phyloP scores from a whole-genome alignment of 2,113 vertebrate species.

The Paraplagusia blochii region DNA sequence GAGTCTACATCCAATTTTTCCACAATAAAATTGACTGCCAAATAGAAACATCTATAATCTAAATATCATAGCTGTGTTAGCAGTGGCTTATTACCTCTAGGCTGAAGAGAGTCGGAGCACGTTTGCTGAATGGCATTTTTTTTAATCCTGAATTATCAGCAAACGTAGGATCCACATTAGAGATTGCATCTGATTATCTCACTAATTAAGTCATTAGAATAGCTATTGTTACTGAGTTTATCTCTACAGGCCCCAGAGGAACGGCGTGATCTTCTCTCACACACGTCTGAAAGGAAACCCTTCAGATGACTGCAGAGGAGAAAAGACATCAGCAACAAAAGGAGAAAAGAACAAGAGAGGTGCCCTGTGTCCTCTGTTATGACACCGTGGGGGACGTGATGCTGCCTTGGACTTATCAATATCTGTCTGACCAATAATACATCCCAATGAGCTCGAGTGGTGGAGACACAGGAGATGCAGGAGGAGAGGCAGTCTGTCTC shows the following conservation, averaged over 20 bases:
- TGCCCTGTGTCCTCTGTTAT: conserved; percentile 35
- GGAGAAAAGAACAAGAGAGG: not conserved
- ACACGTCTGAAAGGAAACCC: conserved; percentile 1
- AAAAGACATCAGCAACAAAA: not conserved
- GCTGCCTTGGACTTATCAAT: not conserved
- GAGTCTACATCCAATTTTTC: no score
- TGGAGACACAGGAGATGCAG: not conserved
- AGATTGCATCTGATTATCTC: conserved; percentile 3
- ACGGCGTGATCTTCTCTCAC: not conserved
- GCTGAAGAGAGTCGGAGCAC: no score
- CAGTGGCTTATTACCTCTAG: no score
- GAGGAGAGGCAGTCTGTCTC: no score
- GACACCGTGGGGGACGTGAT: conserved; percentile 21
- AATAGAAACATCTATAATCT: no score
- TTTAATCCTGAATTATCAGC: not conserved
- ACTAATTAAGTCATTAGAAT: conserved; percentile 1
- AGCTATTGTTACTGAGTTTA: not conserved
- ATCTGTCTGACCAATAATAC: not conserved
- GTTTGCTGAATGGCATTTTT: no score
- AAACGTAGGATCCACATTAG: not conserved
- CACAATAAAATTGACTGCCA: no score
- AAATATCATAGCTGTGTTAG: no score
- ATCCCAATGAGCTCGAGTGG: conserved; percentile 7
- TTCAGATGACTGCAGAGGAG: not conserved
- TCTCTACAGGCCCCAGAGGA: not conserved